Conservation (phyloP, 2,113 vertebrate species). For the Pheucticus melanocephalus region DNA sequence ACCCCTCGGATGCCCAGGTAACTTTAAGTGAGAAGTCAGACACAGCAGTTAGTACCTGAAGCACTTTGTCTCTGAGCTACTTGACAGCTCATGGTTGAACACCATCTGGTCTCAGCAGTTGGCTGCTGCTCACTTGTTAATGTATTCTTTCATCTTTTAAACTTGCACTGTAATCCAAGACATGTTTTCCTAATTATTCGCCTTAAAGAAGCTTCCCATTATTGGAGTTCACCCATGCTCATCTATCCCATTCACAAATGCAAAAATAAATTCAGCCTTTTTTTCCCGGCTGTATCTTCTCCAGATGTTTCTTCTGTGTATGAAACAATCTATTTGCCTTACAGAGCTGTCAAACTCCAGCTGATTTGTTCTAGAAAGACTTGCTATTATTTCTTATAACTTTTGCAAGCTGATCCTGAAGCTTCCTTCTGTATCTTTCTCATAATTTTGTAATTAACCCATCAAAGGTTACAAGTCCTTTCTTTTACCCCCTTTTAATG, state of each 20-base stretch:
- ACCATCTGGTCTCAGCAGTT: neutral
- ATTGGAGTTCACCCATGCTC: neutral
- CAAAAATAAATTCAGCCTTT: neutral
- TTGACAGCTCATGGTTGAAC: neutral
- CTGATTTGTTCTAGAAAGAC: neutral
- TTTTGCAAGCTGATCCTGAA: neutral
- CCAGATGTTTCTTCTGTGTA: neutral
- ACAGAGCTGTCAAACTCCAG: neutral
- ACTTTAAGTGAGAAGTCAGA: neutral
- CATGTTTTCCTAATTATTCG: neutral
- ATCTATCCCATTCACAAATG: neutral
- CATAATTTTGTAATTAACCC: neutral
- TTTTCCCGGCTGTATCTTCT: neutral
- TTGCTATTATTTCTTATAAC: neutral
- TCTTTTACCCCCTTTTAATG: neutral
- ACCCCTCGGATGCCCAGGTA: fast-evolving
- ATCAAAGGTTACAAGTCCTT: neutral
- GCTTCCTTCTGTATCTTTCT: neutral
- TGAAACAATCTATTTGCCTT: neutral
- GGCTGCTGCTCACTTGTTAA: neutral
- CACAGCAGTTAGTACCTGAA: neutral
- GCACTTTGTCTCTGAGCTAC: neutral
- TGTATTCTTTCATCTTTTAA: neutral
- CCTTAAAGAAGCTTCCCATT: neutral
- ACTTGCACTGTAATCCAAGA: neutral